Evolutionary conservation across 1,140 invertebrate species (phyloP), one percentile per base, ranked within the genome.

Genomic region (Temnothorax curvispinosus): DNA sequence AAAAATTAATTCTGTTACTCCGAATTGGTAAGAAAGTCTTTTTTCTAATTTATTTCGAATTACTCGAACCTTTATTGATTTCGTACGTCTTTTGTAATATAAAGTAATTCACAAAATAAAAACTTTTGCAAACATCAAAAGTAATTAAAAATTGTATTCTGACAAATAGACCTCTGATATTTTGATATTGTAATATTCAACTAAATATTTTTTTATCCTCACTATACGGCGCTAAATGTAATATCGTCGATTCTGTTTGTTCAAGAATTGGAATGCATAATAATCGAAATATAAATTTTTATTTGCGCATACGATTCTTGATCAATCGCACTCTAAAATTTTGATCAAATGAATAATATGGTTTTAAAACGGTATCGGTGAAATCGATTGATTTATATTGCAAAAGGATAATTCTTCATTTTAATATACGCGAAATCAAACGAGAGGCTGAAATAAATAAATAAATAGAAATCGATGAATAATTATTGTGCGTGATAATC

Each of bases 281-380:
- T 81, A 71, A 81, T 81, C 8, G 27, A 54, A 38, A 54, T 41
- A 47, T 81, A 81, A 81, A 81, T 81, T 81, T 81, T 81, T 15
- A 69, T 71, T 69, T 54, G 47, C 64, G 44, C n/a, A 0, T 52
- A 41, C 47, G 35, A 71, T 21, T 81, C 47, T 54, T 81, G 47
- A 81, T 54, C 47, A 71, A 9, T 41, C 21, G 8, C 47, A 27
- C 1, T 80, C 38, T 71, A 71, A 41, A 71, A 71, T 81, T 81
- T 81, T 81, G 47, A 81, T 81, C 50, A 15, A 71, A 80, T 35
- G n/a, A 7, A 21, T 47, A 69, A 80, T 69, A 54, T 7, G 15
- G 35, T 56, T 81, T 65, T 65, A 65, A 78, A 65, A 52, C n/a
- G 18, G 18, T 47, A 78, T 64, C 35, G 35, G 35, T 54, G n/a